Evolutionary conservation across 2,113 vertebrate genomes (phyloP), one percentile per base, ranked within the genome.

Genomic region (Kryptolebias marmoratus): DNA sequence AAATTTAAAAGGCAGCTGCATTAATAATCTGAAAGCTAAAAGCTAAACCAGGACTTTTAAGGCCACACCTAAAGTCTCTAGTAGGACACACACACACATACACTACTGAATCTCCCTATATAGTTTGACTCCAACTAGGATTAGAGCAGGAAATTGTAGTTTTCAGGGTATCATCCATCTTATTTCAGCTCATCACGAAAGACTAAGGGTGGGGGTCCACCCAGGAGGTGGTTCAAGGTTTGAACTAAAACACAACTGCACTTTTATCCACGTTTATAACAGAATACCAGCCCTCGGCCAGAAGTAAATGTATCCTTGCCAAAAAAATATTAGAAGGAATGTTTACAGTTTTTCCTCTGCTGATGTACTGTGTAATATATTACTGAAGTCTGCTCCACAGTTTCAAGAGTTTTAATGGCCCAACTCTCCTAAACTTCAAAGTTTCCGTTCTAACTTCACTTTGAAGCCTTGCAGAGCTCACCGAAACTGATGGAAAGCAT

Each of bases 131-230:
- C 70, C 44, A 53, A 63, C 77, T 70, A 28, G 69, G 88, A 91
- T 90, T 87, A 90, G 47, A 86, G 58, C 76, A 88, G 84, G 83
- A 91, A 88, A 89, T 88, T 88, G 81, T 82, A 39, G 27, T 88
- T 91, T 90, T 88, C 80, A 85, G 57, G 68, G 44, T 70, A 76
- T 90, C 71, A 77, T 83, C 66, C 30, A 64, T 83, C 50, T 86
- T 79, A 56, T 49, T 71, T 16, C 5, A 16, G 58, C 75, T 82
- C 56, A 68, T 86, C 80, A 74, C 27, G 12, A 82, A 80, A 86
- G 64, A 39, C 64, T 12, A 57, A 42, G 48, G 76, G 53, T 39
- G 64, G 75, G 66, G 74, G 58, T 81, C 74, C 44, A 49, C 39
- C 54, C 68, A n/a, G 48, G 60, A 63, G 22, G 36, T 55, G 0